Base-by-base conservation (phyloP, 2,797 vertebrate genomes). In the Sciurus vulgaris region DNA sequence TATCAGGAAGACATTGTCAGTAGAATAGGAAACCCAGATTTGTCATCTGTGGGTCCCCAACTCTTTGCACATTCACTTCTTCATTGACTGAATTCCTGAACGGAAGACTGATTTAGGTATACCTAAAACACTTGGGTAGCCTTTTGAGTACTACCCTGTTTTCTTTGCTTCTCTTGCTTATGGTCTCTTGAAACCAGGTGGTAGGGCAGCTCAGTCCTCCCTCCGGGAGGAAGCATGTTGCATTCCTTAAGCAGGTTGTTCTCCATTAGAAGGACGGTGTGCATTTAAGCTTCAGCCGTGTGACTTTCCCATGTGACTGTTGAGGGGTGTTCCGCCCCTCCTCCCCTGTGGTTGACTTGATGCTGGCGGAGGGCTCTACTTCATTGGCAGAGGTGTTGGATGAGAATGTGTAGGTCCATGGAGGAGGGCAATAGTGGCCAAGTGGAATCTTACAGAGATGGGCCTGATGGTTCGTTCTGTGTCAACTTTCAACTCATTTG, bases 1-100 rank as follows among this genome's bases (percentile, higher is more conserved):
- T 76, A 24, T 90, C 41, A 86, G 72, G 78, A 91, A 92, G 86
- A 92, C n/a, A 33, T 73, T 54, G 38, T 74, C 65, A 49, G 35
- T 47, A 38, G 49, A 70, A 15, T 35, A 83, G 90, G 51, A n/a
- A 78, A 15, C 59, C 41, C 18, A 30, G 18, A 77, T 90, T 74
- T 92, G 59, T 44, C 18, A 88, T 63, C 61, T 63, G 63, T 79
- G 41, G n/a, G 15, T 86, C 33, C 30, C 18, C 33, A 51, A 13
- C 61, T 86, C 18, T 33, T 91, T 69, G 49, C 33, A 67, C 41
- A 24, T 92, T 88, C 61, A 76, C 5, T 67, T 73, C 73, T 28
- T 90, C 67, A 56, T 76, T 95, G 65, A 51, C 74, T 61, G 77
- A 85, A n/a, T 92, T 47, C n/a, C 12, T 35, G 51, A 86, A 49